Base-by-base conservation (phyloP, 2,888 invertebrate genomes). In the Pyrocoelia pectoralis region DNA sequence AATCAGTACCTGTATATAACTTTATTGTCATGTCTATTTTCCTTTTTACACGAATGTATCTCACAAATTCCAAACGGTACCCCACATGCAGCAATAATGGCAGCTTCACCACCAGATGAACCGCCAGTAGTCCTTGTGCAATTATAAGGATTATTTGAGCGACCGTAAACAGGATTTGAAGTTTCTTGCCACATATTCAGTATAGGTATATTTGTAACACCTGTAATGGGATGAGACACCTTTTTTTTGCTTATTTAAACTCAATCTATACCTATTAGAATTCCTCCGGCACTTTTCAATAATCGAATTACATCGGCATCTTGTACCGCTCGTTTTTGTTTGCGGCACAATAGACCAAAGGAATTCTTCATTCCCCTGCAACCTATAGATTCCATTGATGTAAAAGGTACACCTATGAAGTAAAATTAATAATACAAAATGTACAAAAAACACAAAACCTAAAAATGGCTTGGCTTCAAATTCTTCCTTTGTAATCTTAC, bases 141-240 rank as follows among this genome's bases (percentile, higher is more conserved):
- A 80, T 97, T 90, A 79, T 97, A 97, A 0, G 98, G 96, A 84
- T 98, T 98, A 74, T 87, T 88, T 0, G 97, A 95, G 76, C 91
- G 87, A 0, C 98, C 98, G 78, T 91, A 93, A 53, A 98, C 78
- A 74, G 89, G 90, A 83, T 98, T 98, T 61, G 92, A 87, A 0
- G 94, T 89, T 81, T 98, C 98, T 77, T 87, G 88, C 90, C 98
- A 98, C 82, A 95, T 88, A 82, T 97, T 97, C 28, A 97, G 83
- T 82, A 97, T 97, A 0, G 97, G 96, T 29, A 96, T 88, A 79
- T 97, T 98, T n/a, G 96, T 95, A 49, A 81, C 79, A 33, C 77
- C 79, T 73, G 38, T n/a, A n/a, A n/a, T n/a, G n/a, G n/a, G n/a
- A n/a, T 24, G 3, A 24, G 24, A 6, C 24, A 24, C 24, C 24